Base-by-base conservation (phyloP, 1,140 invertebrate species). In the Tetramorium parvispinum region DNA sequence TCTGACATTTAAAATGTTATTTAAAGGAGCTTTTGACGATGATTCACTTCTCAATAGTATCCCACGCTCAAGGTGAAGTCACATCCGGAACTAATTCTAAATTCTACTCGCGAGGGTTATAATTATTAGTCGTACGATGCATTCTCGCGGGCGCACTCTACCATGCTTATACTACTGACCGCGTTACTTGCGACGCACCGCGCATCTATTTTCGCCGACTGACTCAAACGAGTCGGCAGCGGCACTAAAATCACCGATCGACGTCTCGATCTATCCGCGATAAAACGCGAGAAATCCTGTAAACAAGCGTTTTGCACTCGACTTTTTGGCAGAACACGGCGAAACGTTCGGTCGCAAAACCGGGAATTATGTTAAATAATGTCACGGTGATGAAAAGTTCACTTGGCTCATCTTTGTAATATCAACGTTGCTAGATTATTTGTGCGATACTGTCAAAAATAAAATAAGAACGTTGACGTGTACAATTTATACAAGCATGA, bases 91-190 rank as follows among this genome's bases (percentile, higher is more conserved):
- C 61, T 77, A 85, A 83, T 46, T 46, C 43, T 46, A 53, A 53
- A 81, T 75, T 21, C 77, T 78, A 90, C 76, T 91, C 89, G 5
- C 10, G 87, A 76, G 86, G 65, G 89, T 92, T 91, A 91, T 91
- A 91, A 92, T 90, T 91, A 91, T 86, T 90, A 77, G 57, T 76
- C 66, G 85, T 86, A 71, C 79, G 76, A 89, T 63, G 83, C 68
- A 83, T 85, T 46, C 49, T 73, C 78, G 53, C 66, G 51, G 79
- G 78, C 78, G 87, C 81, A 78, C 89, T 85, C 71, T 91, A 89
- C 76, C 46, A 79, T 61, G 75, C 91, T 89, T 91, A 75, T 63
- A 63, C 87, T 55, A 89, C 87, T 89, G 73, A 57, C 85, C 49
- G 88, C 70, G 63, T 82, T 73, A 63, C 68, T 85, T 77, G 71